Percentiles rank a stretch among this genome's conserved stretches.
These are phyloP conservation scores for Tachycineta bicolor DNA, from an alignment of 2,113 vertebrate genomes.

Conservation along the genomic window DNA sequence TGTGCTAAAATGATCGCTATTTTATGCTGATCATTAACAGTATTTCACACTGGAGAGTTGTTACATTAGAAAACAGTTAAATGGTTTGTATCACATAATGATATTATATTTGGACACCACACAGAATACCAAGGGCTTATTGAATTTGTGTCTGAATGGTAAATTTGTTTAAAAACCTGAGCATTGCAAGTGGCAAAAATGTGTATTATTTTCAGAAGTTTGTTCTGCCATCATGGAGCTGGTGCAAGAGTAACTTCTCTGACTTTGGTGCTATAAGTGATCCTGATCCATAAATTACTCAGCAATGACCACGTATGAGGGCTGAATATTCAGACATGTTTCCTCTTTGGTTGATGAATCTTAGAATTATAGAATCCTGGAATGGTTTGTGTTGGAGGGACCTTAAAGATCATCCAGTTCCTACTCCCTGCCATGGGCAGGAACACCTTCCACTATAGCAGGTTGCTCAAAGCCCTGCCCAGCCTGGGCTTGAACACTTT, in stretches of 20 bases:
- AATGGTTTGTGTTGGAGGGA: neutral
- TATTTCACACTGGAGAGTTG: constrained; percentile 23
- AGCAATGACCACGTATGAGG: neutral
- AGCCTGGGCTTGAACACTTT: neutral
- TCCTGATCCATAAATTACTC: neutral
- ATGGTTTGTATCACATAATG: neutral
- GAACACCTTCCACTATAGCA: neutral
- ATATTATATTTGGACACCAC: neutral
- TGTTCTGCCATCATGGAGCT: neutral
- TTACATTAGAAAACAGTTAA: constrained; percentile 59
- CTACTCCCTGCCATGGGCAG: neutral
- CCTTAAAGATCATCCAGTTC: neutral
- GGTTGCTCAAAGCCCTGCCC: neutral
- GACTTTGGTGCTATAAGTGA: neutral
- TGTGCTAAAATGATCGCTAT: constrained; percentile 21
- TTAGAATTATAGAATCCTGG: neutral
- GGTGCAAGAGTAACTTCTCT: neutral
- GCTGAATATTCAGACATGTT: neutral
- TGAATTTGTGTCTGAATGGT: constrained; percentile 32
- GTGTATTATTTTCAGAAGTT: neutral
- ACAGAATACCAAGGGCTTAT: neutral
- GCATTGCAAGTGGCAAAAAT: neutral
- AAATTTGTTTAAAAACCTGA: constrained; percentile 2
- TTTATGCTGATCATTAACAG: constrained; percentile 40
- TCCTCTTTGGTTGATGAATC: neutral